Conservation (phyloP, 2,888 invertebrate species). For the Idaea dimidiata region DNA sequence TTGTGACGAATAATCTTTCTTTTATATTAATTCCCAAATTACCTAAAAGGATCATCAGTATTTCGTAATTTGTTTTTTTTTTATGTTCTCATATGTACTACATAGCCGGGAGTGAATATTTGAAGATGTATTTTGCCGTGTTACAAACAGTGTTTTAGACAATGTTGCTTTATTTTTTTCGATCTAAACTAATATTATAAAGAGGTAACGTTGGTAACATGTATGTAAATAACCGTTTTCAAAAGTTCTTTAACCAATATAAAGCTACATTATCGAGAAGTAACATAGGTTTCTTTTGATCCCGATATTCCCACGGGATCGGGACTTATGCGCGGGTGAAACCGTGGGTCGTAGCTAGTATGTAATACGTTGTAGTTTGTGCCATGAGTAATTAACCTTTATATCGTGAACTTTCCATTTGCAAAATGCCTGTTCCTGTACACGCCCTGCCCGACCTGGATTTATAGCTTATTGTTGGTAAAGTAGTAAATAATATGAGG, state of each 20-base stretch:
- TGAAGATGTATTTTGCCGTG: not conserved
- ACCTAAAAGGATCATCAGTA: not conserved
- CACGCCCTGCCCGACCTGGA: conserved; percentile 42
- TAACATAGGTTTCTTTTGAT: no score
- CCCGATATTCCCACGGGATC: no score
- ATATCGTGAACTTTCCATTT: conserved; percentile 33
- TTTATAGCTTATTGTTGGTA: conserved; percentile 59
- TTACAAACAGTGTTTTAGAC: no score
- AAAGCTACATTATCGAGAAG: no score
- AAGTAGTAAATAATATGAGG: conserved; percentile 51
- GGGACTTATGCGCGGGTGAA: no score
- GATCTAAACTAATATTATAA: no score
- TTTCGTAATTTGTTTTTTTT: not conserved
- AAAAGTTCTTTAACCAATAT: no score
- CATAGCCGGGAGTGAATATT: not conserved
- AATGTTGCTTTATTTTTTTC: no score
- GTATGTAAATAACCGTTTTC: no score
- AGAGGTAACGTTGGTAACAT: no score
- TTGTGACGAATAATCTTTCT: conserved; percentile 8
- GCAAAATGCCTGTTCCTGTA: conserved; percentile 16
- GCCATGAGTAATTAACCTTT: conserved; percentile 36
- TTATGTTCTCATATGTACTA: no score
- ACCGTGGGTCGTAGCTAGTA: no score
- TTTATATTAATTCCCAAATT: not conserved
- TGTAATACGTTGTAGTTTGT: conserved; percentile 9